Percentiles rank a stretch among this genome's conserved stretches.
Conservation (phyloP, 2,888 invertebrate genomes). For the Acanthosepion pharaonis region DNA sequence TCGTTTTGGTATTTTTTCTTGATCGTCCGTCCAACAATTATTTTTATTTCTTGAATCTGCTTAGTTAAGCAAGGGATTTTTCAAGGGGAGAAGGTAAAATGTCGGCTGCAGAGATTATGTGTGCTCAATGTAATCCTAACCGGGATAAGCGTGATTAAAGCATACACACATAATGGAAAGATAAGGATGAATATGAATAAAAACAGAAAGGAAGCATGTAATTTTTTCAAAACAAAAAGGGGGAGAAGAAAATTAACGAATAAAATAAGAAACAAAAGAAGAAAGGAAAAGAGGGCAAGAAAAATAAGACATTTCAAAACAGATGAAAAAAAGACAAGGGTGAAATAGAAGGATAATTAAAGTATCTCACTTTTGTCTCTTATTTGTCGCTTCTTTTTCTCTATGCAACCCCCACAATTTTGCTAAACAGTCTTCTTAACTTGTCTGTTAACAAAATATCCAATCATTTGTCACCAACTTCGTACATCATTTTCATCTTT, state of each 20-base stretch:
- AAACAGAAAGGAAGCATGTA: background rate
- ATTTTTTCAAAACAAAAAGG: background rate
- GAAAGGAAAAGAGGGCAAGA: background rate
- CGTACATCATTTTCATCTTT: too few species aligned
- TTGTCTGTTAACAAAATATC: too few species aligned
- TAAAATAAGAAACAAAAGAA: background rate
- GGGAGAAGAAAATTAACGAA: background rate
- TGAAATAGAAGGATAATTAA: too few species aligned
- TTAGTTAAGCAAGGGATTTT: background rate
- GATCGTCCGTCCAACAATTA: background rate
- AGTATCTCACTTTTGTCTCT: too few species aligned
- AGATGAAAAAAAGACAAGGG: too few species aligned
- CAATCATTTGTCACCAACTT: too few species aligned
- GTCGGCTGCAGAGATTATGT: background rate
- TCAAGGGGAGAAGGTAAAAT: background rate
- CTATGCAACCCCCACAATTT: too few species aligned
- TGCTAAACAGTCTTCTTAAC: too few species aligned
- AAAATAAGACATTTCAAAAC: background rate
- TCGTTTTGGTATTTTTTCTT: background rate
- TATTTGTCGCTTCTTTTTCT: too few species aligned
- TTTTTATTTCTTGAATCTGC: background rate
- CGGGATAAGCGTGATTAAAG: background rate
- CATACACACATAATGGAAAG: background rate
- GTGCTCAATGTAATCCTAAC: background rate
- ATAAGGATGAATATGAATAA: background rate